These are phyloP conservation scores for Drosophila carrolli DNA, from an alignment of 1,140 invertebrate genomes.

Conservation along the genomic window DNA sequence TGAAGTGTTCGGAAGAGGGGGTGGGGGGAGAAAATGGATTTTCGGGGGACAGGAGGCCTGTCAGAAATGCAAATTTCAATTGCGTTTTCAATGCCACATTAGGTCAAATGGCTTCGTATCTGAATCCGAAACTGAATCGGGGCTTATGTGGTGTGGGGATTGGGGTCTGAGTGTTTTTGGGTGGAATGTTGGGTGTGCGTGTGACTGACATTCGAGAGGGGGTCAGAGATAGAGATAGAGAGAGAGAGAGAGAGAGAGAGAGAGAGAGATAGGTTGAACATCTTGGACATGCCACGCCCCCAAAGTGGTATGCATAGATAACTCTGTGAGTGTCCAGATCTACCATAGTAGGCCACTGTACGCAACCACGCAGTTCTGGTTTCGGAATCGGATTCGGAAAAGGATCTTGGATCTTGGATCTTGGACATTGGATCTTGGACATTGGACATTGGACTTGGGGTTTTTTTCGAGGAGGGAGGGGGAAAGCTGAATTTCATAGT, in stretches of 20 bases:
- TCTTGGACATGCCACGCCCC: conserved; percentile 55
- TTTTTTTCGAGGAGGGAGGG: not conserved
- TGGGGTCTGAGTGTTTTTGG: conserved; percentile 28
- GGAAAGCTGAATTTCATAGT: conserved; percentile 30
- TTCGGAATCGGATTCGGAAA: conserved; percentile 43
- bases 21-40: conserved; percentile 39
- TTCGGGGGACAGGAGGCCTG: conserved; percentile 39
- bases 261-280: conserved; percentile 26
- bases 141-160: conserved; percentile 14
- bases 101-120: conserved; percentile 32
- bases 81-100: conserved; percentile 73
- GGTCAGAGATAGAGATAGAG: conserved; percentile 3
- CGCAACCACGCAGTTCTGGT: conserved; percentile 83
- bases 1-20: conserved; percentile 10
- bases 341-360: conserved; percentile 85
- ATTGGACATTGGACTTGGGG: not conserved
- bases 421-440: not conserved
- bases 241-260: conserved; percentile 7
- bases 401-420: conserved; percentile 1
- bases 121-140: conserved; percentile 7
- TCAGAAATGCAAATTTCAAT: conserved; percentile 62
- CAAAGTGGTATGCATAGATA: conserved; percentile 40
- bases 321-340: conserved; percentile 75
- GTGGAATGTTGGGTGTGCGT: conserved; percentile 12
- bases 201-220: conserved; percentile 42